Percentiles rank a stretch among this genome's conserved stretches.
Evolutionary conservation across 2,888 invertebrate genomes (phyloP).

Genomic region (Eudemis profundana): DNA sequence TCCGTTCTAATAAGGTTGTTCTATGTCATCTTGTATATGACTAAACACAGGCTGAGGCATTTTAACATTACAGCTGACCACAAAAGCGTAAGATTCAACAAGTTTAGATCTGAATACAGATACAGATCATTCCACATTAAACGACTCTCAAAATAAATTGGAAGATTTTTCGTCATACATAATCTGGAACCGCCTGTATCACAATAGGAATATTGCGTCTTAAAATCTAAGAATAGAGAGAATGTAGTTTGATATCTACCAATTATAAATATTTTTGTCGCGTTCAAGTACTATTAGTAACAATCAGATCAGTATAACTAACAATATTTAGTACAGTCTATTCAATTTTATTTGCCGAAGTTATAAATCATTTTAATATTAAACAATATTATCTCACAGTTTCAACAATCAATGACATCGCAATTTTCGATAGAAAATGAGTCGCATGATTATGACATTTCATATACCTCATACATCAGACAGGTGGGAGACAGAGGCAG

Average conservation of each 20-base stretch:
- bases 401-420: not conserved
- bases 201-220: constrained; percentile 41
- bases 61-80: constrained; percentile 21
- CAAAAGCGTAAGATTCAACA: constrained; percentile 21
- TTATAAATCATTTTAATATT: constrained; percentile 1
- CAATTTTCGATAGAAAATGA: not conserved
- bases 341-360: constrained; percentile 3
- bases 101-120: constrained; percentile 26
- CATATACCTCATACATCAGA: no score
- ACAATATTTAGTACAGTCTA: constrained; percentile 20
- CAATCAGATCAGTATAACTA: constrained; percentile 18
- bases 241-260: constrained; percentile 23
- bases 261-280: constrained; percentile 17
- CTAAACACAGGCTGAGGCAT: not conserved
- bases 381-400: not conserved
- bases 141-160: constrained; percentile 8
- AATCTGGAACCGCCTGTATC: constrained; percentile 37
- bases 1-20: no score
- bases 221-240: constrained; percentile 37
- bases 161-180: constrained; percentile 22
- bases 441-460: no score
- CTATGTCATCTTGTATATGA: not conserved
- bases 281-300: constrained; percentile 4
- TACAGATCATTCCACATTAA: constrained; percentile 28
- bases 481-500: no score